Evolutionary conservation across 1,140 invertebrate species (phyloP), one percentile per base, ranked within the genome.

Genomic region (Psix sp.): DNA sequence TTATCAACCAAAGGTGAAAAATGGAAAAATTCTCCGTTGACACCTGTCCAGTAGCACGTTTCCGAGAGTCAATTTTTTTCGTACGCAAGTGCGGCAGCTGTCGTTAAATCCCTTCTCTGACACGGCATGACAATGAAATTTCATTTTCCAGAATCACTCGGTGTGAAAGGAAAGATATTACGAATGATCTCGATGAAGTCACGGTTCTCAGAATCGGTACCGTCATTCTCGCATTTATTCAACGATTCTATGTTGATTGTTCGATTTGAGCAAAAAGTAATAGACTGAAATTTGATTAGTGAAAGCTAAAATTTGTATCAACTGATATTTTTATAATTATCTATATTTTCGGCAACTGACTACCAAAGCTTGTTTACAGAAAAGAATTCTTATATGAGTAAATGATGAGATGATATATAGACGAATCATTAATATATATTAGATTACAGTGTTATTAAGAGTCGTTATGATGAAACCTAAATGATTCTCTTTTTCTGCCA

Each of bases 181-280:
- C 54, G 51, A 71, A 62, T 56, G 42, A 36, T 75, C 72, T 52
- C 66, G 54, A 66, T 66, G 63, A 56, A 70, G 73, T 75, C 73
- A 71, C 59, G 59, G 46, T 75, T 75, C 73, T 56, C 10, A 62
- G 73, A 76, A 76, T 60, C 65, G 60, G 73, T 60, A 66, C 73
- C 73, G 60, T 59, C 52, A 38, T 63, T 65, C 51, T 49, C 39
- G 43, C 72, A 9, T 65, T 62, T 29, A 72, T 77, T 76, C 62
- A 39, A 40, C 45, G 46, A 45, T 72, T 78, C 74, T 59, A 72
- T 74, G 74, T 74, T 74, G 76, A 78, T 78, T 76, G 71, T 71
- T 65, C 77, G 76, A 77, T 80, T 79, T 65, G 46, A 51, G 57
- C 42, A 18, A 18, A 42, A 52, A 49, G 38, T 60, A 65, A 62